Evolutionary conservation across 2,888 invertebrate species (phyloP), one percentile per base, ranked within the genome.

Genomic region (Phortica magna): DNA sequence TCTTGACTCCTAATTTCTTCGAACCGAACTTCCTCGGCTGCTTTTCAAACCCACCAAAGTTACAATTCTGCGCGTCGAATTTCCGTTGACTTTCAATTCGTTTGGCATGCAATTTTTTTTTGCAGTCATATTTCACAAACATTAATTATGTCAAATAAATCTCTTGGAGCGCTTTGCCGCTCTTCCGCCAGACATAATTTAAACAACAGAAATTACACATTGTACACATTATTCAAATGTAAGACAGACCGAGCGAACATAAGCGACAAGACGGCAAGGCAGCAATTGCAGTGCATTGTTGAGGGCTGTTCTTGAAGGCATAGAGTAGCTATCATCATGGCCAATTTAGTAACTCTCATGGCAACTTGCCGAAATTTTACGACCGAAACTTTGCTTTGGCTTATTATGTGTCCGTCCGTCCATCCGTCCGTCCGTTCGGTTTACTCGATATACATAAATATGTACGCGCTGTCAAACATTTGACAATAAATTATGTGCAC

Each of bases 401-500:
- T 73, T 61, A 42, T 73, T 73, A 73, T 61, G 59, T 39, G 64
- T 12, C 48, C 48, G 14, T 48, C 31, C 31, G 31, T 31, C 31
- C 31, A 2, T 31, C 31, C 31, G 31, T 1, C 48, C 48, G 7
- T 3, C 7, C 14, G 48, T 48, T 48, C n/a, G n/a, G 7, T 9
- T 5, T 48, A 14, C 48, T 5, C 48, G 7, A 48, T 31, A 31
- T 31, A 31, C 31, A 31, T 31, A 31, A 31, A 31, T 31, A 31
- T 31, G 48, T 14, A 48, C 14, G 3, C 48, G 48, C 48, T 48
- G 48, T 48, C 48, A 48, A 14, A 88, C 80, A 73, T 78, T 80
- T 81, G 83, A 84, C 82, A 71, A 83, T 85, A 81, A 88, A 83
- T 86, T 83, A 86, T 86, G 81, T 77, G 77, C 75, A 75, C 79